phyloP scores from a whole-genome alignment of 2,888 invertebrate genomes.

The Rhogogaster chlorosoma region DNA sequence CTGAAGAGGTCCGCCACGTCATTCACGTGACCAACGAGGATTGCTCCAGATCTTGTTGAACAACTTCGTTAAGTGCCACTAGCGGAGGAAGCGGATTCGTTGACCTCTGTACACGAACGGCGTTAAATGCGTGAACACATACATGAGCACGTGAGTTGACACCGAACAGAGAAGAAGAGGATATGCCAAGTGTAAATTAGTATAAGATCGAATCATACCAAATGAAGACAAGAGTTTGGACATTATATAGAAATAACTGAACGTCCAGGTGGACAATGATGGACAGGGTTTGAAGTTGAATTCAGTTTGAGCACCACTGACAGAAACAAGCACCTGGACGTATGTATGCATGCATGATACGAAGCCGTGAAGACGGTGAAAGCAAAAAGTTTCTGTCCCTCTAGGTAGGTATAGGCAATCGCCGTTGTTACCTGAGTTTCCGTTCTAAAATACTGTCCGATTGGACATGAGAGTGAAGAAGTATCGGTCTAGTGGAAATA shows the following conservation, averaged over 20 bases:
- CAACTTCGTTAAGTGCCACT: constrained; percentile 6
- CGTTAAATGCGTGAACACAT: neutral
- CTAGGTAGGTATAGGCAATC: neutral
- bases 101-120: constrained; percentile 29
- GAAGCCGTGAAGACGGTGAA: constrained; percentile 42
- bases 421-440: constrained; percentile 16
- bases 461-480: constrained; percentile 9
- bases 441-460: neutral
- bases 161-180: constrained; percentile 9
- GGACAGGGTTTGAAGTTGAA: neutral
- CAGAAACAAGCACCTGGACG: constrained; percentile 35
- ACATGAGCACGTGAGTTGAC: neutral
- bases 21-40: constrained; percentile 15
- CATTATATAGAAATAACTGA: neutral
- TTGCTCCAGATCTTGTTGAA: constrained; percentile 36
- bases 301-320: constrained; percentile 38
- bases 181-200: neutral
- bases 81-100: constrained; percentile 28
- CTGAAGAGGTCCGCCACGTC: neutral
- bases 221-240: neutral
- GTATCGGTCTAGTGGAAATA: constrained; percentile 11
- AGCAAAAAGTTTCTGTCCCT: constrained; percentile 38
- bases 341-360: constrained; percentile 7
- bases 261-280: neutral
- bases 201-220: neutral